Percentiles rank a stretch among this genome's conserved stretches.
Conservation (phyloP, 2,113 vertebrate species). For the Amia ocellicauda region DNA sequence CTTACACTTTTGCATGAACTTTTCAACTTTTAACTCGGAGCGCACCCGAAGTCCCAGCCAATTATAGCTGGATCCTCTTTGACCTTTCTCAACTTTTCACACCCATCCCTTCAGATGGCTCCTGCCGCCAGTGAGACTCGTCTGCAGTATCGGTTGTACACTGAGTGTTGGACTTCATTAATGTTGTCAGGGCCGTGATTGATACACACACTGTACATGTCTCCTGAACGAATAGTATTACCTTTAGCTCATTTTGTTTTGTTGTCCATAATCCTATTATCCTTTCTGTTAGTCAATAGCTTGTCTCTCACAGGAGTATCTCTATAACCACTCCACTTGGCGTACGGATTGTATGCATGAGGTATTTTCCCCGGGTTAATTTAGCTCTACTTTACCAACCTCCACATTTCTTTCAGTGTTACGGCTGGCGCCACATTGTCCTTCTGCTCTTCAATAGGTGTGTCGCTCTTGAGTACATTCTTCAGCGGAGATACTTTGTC, state of each 20-base stretch:
- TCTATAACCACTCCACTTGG: conserved; percentile 30
- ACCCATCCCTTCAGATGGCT: conserved; percentile 33
- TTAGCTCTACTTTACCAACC: not conserved
- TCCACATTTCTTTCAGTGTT: conserved; percentile 26
- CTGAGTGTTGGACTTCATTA: conserved; percentile 35
- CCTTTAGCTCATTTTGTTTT: conserved; percentile 64
- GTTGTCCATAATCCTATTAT: conserved; percentile 61
- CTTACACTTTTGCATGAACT: conserved; percentile 57
- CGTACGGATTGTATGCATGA: conserved; percentile 13
- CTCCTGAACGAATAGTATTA: conserved; percentile 63
- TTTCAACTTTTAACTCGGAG: conserved; percentile 61
- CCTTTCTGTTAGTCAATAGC: conserved; percentile 56
- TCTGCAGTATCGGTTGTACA: conserved; percentile 44
- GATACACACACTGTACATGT: conserved; percentile 50
- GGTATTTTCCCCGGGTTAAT: conserved; percentile 1
- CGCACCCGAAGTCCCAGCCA: conserved; percentile 41
- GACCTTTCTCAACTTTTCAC: conserved; percentile 50
- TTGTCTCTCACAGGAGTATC: conserved; percentile 40
- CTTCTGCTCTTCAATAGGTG: conserved; percentile 42
- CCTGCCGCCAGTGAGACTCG: conserved; percentile 39
- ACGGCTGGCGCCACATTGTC: conserved; percentile 60
- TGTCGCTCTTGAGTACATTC: conserved; percentile 23
- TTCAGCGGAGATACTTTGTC: not conserved
- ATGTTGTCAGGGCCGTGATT: conserved; percentile 39
- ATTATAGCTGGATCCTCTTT: conserved; percentile 52